Percentiles rank a stretch among this genome's conserved stretches.
phyloP scores from a whole-genome alignment of 2,113 vertebrate species.

The Podocnemis expansa region DNA sequence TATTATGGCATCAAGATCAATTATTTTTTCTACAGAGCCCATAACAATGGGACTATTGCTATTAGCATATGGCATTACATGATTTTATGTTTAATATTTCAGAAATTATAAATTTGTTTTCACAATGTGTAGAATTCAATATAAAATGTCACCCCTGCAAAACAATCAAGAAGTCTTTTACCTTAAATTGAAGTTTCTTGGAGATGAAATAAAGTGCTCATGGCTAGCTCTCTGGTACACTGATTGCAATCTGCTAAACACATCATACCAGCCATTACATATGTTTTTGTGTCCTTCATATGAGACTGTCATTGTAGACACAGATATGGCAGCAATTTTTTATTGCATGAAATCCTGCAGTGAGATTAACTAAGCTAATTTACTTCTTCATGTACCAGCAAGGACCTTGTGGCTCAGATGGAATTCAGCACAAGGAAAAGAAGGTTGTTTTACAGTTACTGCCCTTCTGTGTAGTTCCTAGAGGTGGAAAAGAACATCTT shows the following conservation, averaged over 20 bases:
- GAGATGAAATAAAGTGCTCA: constrained; percentile 6
- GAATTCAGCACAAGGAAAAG: background rate
- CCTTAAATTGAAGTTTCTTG: background rate
- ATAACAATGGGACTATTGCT: background rate
- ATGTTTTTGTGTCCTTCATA: background rate
- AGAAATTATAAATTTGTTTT: background rate
- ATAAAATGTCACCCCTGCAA: background rate
- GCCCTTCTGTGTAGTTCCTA: background rate
- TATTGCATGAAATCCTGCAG: background rate
- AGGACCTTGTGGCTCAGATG: background rate
- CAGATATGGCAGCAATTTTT: background rate
- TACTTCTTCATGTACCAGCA: background rate
- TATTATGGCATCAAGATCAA: background rate
- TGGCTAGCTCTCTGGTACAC: constrained; percentile 36
- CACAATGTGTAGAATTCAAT: background rate
- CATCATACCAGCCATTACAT: constrained; percentile 7
- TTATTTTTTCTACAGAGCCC: background rate
- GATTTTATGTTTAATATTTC: background rate
- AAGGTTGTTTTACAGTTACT: background rate
- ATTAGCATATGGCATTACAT: background rate
- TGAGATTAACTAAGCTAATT: background rate
- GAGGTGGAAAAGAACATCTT: background rate
- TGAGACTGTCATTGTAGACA: background rate
- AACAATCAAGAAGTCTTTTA: background rate
- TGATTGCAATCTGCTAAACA: constrained; percentile 53